Evolutionary conservation across 1,140 invertebrate species (phyloP).

Genomic region (Drosophila oshimai): DNA sequence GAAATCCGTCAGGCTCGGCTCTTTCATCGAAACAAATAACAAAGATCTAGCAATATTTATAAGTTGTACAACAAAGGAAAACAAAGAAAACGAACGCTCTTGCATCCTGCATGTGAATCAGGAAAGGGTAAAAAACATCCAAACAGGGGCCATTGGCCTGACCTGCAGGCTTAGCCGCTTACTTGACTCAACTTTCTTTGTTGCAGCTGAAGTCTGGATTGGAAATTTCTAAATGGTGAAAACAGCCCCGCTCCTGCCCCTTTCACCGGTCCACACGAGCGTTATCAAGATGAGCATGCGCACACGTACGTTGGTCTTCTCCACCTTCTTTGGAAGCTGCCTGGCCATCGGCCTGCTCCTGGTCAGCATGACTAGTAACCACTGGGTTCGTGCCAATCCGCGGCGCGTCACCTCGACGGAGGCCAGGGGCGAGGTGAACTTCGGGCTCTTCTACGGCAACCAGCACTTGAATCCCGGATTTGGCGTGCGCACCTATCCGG

Average conservation of each 20-base stretch:
- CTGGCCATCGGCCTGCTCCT: slow-evolving; percentile 91
- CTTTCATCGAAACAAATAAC: not conserved
- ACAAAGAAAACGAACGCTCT: slow-evolving; percentile 6
- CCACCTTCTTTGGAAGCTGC: slow-evolving; percentile 94
- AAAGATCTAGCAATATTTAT: not conserved
- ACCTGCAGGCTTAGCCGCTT: not conserved
- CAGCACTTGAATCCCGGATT: slow-evolving; percentile 92
- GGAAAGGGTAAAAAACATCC: not conserved
- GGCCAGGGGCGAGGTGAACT: slow-evolving; percentile 90
- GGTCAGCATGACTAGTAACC: slow-evolving; percentile 92
- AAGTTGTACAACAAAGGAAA: not conserved
- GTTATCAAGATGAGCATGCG: slow-evolving; percentile 72
- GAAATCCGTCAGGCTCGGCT: not conserved
- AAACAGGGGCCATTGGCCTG: not conserved
- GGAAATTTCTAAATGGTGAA: slow-evolving; percentile 30
- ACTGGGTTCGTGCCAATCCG: slow-evolving; percentile 93
- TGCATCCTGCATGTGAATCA: not conserved
- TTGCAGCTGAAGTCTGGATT: slow-evolving; percentile 13
- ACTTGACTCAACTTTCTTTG: slow-evolving; percentile 25
- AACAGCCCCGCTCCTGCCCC: slow-evolving; percentile 8
- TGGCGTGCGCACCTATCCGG: slow-evolving; percentile 86
- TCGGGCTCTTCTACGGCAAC: slow-evolving; percentile 92
- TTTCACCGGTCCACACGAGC: slow-evolving; percentile 9
- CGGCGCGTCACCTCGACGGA: slow-evolving; percentile 87
- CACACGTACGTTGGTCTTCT: slow-evolving; percentile 87